phyloP scores from a whole-genome alignment of 2,797 vertebrate species.

The Urocyon cinereoargenteus region DNA sequence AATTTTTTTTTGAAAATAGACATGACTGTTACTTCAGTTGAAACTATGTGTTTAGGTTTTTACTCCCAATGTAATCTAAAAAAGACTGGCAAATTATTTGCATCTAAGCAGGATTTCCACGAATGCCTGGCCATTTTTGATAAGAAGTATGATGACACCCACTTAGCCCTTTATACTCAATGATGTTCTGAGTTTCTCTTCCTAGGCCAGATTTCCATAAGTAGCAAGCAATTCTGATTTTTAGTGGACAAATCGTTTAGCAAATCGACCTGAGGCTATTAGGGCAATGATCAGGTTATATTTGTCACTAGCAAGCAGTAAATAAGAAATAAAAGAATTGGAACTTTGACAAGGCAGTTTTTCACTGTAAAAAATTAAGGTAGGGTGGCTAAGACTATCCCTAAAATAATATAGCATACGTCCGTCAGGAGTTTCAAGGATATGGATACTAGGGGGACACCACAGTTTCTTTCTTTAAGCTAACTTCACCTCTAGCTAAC shows the following conservation, averaged over 20 bases:
- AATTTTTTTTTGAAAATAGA: not conserved
- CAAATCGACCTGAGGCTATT: not conserved
- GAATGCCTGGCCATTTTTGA: not conserved
- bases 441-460: rapidly evolving
- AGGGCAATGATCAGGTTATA: not conserved
- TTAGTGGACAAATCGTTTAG: not conserved
- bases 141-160: not conserved
- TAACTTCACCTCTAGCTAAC: not conserved
- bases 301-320: not conserved
- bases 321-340: not conserved
- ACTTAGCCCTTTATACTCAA: not conserved
- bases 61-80: not conserved
- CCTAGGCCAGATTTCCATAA: not conserved
- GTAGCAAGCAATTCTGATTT: not conserved
- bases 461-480: not conserved
- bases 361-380: not conserved
- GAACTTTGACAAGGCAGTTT: not conserved
- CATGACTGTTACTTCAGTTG: not conserved
- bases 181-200: not conserved
- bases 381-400: not conserved
- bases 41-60: slow-evolving; percentile 6
- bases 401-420: not conserved
- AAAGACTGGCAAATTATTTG: not conserved
- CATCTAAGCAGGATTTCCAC: not conserved
- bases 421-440: not conserved